These are phyloP conservation scores for Meloe dianella DNA, from an alignment of 2,888 invertebrate genomes.

Conservation along the genomic window DNA sequence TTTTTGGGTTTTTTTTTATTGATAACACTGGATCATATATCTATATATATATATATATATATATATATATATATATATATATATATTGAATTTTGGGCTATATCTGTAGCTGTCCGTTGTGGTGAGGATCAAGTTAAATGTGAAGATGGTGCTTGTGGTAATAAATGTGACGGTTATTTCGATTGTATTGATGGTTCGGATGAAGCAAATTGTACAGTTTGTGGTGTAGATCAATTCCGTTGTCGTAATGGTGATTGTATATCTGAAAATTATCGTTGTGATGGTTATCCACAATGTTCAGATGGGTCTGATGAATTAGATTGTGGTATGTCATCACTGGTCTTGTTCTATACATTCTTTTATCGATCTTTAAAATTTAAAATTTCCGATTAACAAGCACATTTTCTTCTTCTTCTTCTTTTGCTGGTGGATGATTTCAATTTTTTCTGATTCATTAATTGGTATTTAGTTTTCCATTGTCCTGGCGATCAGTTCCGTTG, in stretches of 20 bases:
- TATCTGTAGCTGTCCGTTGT: slow-evolving; percentile 50
- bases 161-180: slow-evolving; percentile 61
- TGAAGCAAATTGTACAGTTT: slow-evolving; percentile 34
- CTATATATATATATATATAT: too few relatives aligned
- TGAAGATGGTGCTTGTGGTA: slow-evolving; percentile 60
- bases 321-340: slow-evolving; percentile 60
- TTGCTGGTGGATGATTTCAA: background rate
- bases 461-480: slow-evolving; percentile 38
- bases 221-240: slow-evolving; percentile 58
- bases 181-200: slow-evolving; percentile 81
- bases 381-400: slow-evolving; percentile 13
- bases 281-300: slow-evolving; percentile 65
- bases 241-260: slow-evolving; percentile 67
- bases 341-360: background rate
- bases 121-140: slow-evolving; percentile 63
- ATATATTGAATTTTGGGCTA: background rate
- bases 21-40: slow-evolving; percentile 13
- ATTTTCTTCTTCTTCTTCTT: background rate
- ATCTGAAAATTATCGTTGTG: slow-evolving; percentile 66
- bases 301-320: slow-evolving; percentile 69
- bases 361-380: too few relatives aligned
- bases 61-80: too few relatives aligned
- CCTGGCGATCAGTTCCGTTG: slow-evolving; percentile 50
- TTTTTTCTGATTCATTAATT: slow-evolving; percentile 13
- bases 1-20: slow-evolving; percentile 10